phyloP scores from a whole-genome alignment of 2,113 vertebrate genomes.

The Odobenus rosmarus region DNA sequence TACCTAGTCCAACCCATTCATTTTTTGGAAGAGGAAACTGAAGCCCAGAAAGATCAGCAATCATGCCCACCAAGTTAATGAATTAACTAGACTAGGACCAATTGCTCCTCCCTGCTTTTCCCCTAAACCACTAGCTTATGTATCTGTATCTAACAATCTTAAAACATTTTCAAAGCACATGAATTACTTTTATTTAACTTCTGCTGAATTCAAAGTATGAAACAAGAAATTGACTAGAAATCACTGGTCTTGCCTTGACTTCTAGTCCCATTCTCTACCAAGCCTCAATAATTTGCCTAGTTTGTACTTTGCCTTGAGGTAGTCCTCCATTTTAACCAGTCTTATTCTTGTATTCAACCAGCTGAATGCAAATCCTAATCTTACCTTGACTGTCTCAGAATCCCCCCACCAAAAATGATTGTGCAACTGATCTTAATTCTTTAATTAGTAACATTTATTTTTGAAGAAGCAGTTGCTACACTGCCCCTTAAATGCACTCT shows the following conservation, averaged over 20 bases:
- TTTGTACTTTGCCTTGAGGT: slow-evolving; percentile 10
- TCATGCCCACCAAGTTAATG: not conserved
- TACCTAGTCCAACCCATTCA: not conserved
- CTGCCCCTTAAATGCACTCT: not conserved
- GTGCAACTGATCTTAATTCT: slow-evolving; percentile 42
- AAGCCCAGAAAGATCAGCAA: not conserved
- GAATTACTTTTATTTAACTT: slow-evolving; percentile 54
- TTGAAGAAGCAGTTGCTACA: not conserved
- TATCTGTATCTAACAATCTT: not conserved
- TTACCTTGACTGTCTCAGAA: slow-evolving; percentile 36
- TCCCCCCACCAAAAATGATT: not conserved
- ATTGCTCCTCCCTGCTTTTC: not conserved
- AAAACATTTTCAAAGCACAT: slow-evolving; percentile 48
- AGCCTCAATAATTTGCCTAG: not conserved
- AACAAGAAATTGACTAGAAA: slow-evolving; percentile 27
- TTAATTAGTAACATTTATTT: slow-evolving; percentile 55
- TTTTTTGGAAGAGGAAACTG: slow-evolving; percentile 39
- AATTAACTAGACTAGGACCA: not conserved
- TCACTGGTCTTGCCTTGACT: not conserved
- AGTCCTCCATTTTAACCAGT: not conserved
- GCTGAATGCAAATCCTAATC: not conserved
- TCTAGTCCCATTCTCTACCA: not conserved
- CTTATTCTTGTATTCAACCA: not conserved
- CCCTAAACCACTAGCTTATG: not conserved
- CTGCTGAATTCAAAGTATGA: slow-evolving; percentile 33